Percentiles rank a stretch among this genome's conserved stretches.
phyloP scores from a whole-genome alignment of 2,888 invertebrate genomes.

The Acrobasis suavella region DNA sequence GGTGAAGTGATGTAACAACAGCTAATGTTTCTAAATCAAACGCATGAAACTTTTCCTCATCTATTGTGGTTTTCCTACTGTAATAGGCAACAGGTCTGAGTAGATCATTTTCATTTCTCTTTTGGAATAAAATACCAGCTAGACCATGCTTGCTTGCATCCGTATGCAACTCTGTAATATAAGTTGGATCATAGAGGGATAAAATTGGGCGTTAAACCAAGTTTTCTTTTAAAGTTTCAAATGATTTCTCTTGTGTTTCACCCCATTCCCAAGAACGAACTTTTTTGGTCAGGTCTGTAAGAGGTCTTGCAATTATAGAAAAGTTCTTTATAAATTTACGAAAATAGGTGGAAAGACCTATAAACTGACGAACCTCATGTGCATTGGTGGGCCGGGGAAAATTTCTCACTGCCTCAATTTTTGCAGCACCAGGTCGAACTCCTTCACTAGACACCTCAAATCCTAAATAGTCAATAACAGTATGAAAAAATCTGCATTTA shows the following conservation, averaged over 20 bases:
- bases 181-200: slow-evolving; percentile 24
- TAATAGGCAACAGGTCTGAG: slow-evolving; percentile 27
- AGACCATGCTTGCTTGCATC: no score
- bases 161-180: slow-evolving; percentile 23
- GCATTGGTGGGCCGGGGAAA: neutral
- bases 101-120: no score
- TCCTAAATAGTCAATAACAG: neutral
- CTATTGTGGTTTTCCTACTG: slow-evolving; percentile 28
- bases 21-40: slow-evolving; percentile 30
- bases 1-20: slow-evolving; percentile 28
- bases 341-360: slow-evolving; percentile 18
- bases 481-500: neutral
- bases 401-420: neutral
- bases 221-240: no score
- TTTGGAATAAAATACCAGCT: slow-evolving; percentile 27
- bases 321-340: slow-evolving; percentile 18
- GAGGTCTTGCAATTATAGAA: slow-evolving; percentile 20
- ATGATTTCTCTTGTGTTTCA: no score
- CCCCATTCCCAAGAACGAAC: no score
- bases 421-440: neutral
- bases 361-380: no score
- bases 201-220: slow-evolving; percentile 25
- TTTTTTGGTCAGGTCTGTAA: no score
- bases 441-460: neutral
- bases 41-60: slow-evolving; percentile 30